Conservation (phyloP, 2,888 invertebrate genomes). For the Julus scandinavius region DNA sequence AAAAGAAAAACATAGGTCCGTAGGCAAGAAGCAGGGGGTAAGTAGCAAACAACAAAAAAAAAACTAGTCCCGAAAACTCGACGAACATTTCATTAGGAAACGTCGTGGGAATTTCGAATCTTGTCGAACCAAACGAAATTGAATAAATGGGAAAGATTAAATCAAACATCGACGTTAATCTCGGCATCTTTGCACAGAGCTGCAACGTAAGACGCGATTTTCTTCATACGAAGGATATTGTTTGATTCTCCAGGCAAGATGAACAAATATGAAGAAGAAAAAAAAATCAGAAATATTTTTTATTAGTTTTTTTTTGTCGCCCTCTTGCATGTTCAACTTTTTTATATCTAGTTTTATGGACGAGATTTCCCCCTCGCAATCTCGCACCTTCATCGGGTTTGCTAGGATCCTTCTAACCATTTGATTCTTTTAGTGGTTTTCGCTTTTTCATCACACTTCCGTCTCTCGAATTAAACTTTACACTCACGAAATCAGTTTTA, state of each 20-base stretch:
- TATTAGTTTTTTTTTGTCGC: constrained; percentile 9
- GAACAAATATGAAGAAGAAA: not conserved
- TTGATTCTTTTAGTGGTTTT: constrained; percentile 18
- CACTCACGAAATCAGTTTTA: not conserved
- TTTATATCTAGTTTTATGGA: not conserved
- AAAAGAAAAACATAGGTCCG: not conserved
- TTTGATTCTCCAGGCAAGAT: not conserved
- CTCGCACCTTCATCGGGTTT: not conserved
- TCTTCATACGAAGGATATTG: not conserved
- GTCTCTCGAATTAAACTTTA: constrained; percentile 10
- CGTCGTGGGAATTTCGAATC: constrained; percentile 4
- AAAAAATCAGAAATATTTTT: constrained; percentile 11
- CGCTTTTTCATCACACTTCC: constrained; percentile 2
- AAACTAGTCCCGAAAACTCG: not conserved
- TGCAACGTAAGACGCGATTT: not conserved
- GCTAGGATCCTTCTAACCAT: not conserved
- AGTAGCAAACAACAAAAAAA: not conserved
- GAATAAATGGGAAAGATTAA: constrained; percentile 18
- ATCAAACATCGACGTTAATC: constrained; percentile 11
- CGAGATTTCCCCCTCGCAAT: constrained; percentile 7
- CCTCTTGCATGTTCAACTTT: constrained; percentile 15
- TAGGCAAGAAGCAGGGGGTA: not conserved
- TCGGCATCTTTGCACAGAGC: not conserved
- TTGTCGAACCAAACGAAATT: constrained; percentile 18
- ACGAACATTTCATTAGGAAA: constrained; percentile 10